Evolutionary conservation across 2,888 invertebrate species (phyloP), one percentile per base, ranked within the genome.

Genomic region (Agrotis puta): DNA sequence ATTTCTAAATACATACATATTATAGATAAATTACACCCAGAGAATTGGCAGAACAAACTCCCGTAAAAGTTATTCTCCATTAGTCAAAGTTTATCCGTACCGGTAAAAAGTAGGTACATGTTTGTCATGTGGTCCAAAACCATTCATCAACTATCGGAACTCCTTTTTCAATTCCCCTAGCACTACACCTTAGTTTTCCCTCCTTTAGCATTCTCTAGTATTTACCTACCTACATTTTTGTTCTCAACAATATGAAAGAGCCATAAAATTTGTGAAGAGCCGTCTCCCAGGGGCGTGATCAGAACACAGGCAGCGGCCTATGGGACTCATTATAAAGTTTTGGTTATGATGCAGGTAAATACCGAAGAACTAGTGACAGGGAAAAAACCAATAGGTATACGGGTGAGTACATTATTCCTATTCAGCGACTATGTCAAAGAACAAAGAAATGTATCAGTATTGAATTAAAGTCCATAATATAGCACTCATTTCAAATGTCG

Each of bases 311-410:
- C 70, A 65, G 58, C n/a, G 11, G 64, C 65, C 69, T 83, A 63
- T 65, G 84, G 85, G 75, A 64, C 82, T 82, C 74, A 85, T 85
- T 85, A 85, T 65, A 69, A 71, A 86, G 69, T 85, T 82, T 54
- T 5, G 48, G 39, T 3, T 61, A 57, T 16, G 14, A 5, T 13
- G 22, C 3, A 47, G 4, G 2, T 27, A 3, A 13, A 48, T 53
- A 33, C 47, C 16, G 56, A 81, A 77, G 64, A 56, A 20, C 54
- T 27, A 16, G 20, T 20, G 27, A 18, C 9, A 53, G 6, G 20
- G 33, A 5, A 54, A 33, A 54, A 4, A 39, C 7, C 33, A 39
- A 39, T 39, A 39, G 39, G 39, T 39, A 39, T 11, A 11, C 39
- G 11, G 9, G 11, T 11, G 11, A 11, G 11, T 9, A 39, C 2